Evolutionary conservation across 2,113 vertebrate genomes (phyloP).

Genomic region (Eurypyga helias): DNA sequence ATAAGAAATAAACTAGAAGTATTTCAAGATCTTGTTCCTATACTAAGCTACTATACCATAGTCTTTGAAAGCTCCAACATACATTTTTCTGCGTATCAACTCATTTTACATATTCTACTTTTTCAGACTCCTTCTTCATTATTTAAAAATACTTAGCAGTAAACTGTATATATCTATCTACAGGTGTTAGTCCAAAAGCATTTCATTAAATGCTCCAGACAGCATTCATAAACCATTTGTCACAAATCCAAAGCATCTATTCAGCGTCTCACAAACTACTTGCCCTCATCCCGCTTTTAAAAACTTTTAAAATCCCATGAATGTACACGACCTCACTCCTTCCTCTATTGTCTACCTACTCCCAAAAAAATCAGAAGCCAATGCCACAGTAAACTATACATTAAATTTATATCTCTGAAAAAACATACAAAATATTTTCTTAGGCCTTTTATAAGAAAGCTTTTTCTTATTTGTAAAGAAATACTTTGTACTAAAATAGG

Average conservation of each 20-base stretch:
- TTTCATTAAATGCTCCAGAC: slow-evolving; percentile 20
- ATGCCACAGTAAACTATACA: not conserved
- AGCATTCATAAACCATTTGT: slow-evolving; percentile 45
- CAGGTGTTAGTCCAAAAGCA: not conserved
- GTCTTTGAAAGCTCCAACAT: not conserved
- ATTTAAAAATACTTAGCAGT: slow-evolving; percentile 9
- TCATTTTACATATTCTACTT: not conserved
- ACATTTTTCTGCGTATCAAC: not conserved
- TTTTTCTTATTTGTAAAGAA: not conserved
- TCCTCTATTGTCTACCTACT: not conserved
- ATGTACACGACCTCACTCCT: not conserved
- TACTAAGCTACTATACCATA: not conserved
- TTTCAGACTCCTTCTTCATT: not conserved
- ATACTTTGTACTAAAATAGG: not conserved
- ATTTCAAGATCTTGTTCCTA: not conserved
- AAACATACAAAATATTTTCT: not conserved
- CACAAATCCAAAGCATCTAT: slow-evolving; percentile 56
- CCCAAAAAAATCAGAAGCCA: not conserved
- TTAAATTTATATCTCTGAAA: not conserved
- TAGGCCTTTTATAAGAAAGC: not conserved
- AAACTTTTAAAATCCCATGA: not conserved
- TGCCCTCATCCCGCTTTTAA: not conserved
- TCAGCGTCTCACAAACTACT: not conserved
- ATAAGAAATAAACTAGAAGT: not conserved
- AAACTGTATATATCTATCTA: not conserved